These are phyloP conservation scores for Pseudorhombus dupliciocellatus DNA, from an alignment of 2,113 vertebrate genomes.

Conservation along the genomic window DNA sequence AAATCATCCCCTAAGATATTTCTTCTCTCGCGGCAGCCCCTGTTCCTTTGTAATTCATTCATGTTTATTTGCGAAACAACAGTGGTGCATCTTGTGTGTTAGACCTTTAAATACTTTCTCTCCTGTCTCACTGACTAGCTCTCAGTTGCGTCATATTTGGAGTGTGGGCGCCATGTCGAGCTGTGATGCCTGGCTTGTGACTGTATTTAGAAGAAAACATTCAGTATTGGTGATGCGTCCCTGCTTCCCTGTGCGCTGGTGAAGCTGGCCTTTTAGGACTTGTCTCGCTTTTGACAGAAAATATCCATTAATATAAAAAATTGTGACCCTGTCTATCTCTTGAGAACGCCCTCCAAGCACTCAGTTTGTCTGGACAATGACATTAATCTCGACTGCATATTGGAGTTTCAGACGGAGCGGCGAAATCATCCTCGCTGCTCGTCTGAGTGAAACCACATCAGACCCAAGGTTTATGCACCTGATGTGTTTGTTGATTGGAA, in stretches of 20 bases:
- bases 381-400: too few species aligned
- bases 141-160: constrained; percentile 6
- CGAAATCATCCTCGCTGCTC: too few species aligned
- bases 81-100: neutral
- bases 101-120: constrained; percentile 24
- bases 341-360: too few species aligned
- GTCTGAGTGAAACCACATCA: too few species aligned
- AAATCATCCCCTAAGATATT: constrained; percentile 37
- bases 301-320: neutral
- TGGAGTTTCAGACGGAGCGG: too few species aligned
- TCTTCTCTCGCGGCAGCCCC: constrained; percentile 24
- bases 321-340: too few species aligned
- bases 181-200: neutral
- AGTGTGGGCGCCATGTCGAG: constrained; percentile 8
- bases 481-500: too few species aligned
- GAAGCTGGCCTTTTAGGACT: neutral
- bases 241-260: neutral
- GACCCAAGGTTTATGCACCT: too few species aligned
- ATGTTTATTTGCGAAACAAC: constrained; percentile 21
- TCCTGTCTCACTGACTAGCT: constrained; percentile 18
- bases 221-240: neutral
- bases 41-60: constrained; percentile 20
- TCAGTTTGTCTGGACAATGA: too few species aligned
- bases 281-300: neutral
- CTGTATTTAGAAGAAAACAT: neutral